A percentile compares a stretch with the other conserved stretches of the same genome.
Evolutionary conservation across 2,888 invertebrate species (phyloP).

Genomic region (Stenotaenia linearis): DNA sequence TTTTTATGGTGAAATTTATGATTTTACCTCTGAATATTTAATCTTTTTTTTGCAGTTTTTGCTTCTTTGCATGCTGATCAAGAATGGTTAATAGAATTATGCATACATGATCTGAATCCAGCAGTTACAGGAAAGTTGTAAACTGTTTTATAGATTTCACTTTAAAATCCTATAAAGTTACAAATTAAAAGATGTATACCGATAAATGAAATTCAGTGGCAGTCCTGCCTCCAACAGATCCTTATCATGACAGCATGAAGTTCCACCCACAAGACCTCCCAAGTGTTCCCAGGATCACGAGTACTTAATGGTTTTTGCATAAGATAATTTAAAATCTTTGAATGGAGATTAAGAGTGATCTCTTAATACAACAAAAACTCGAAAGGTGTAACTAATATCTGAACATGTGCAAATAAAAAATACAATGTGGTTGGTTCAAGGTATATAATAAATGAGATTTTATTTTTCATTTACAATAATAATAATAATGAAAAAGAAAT

Average conservation of each 20-base stretch:
- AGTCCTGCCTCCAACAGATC: not conserved
- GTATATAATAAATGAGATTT: no score
- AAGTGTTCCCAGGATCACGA: not conserved
- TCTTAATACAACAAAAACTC: no score
- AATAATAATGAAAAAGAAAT: no score
- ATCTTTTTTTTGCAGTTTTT: not conserved
- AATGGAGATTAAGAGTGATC: no score
- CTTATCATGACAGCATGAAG: not conserved
- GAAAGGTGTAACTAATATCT: no score
- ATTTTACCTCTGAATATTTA: not conserved
- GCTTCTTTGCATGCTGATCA: not conserved
- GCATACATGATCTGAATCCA: not conserved
- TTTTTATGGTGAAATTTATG: not conserved
- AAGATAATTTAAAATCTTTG: not conserved
- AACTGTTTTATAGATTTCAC: not conserved
- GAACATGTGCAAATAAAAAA: no score
- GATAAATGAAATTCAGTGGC: not conserved
- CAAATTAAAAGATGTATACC: not conserved
- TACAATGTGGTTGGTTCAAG: no score
- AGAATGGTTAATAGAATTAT: not conserved
- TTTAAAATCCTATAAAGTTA: not conserved
- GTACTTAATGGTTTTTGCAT: not conserved
- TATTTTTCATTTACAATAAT: no score
- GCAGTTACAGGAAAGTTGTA: no score
- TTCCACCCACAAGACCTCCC: constrained; percentile 4